Conservation (phyloP, 2,113 vertebrate species). For the Oostethus manadensis region DNA sequence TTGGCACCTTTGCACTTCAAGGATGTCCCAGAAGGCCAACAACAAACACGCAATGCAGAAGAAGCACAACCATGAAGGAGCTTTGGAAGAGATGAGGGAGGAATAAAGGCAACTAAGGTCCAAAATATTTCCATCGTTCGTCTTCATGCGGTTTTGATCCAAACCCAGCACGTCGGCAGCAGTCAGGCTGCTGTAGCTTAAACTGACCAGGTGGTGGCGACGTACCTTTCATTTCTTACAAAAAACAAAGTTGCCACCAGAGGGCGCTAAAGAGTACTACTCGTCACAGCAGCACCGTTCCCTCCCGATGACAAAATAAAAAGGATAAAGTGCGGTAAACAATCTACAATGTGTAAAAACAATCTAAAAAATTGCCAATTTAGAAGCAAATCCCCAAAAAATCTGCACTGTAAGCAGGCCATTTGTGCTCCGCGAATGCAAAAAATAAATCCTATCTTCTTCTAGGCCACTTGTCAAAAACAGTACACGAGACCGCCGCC, state of each 20-base stretch:
- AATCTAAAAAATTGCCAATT: too few species aligned
- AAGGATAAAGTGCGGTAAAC: too few species aligned
- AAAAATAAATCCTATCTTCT: neutral
- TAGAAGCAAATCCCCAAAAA: too few species aligned
- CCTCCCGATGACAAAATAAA: too few species aligned
- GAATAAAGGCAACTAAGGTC: conserved; percentile 29
- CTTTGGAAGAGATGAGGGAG: conserved; percentile 14
- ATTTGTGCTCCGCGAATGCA: conserved; percentile 7
- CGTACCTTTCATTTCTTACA: neutral
- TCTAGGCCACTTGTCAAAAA: too few species aligned
- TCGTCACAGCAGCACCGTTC: too few species aligned
- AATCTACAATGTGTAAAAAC: too few species aligned
- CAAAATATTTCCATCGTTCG: conserved; percentile 13
- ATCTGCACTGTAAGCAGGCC: too few species aligned
- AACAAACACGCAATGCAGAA: neutral
- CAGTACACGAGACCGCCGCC: too few species aligned
- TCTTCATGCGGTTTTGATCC: conserved; percentile 13
- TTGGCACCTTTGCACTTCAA: conserved; percentile 71
- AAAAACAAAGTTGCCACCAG: conserved; percentile 24
- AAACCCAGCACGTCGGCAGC: too few species aligned
- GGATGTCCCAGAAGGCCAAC: conserved; percentile 36
- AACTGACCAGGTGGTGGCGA: conserved; percentile 17
- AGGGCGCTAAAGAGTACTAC: conserved; percentile 25
- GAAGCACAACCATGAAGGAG: conserved; percentile 1
- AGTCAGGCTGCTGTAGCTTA: neutral